Evolutionary conservation across 2,113 vertebrate genomes (phyloP), one percentile per base, ranked within the genome.

Genomic region (Pleuronectes platessa): DNA sequence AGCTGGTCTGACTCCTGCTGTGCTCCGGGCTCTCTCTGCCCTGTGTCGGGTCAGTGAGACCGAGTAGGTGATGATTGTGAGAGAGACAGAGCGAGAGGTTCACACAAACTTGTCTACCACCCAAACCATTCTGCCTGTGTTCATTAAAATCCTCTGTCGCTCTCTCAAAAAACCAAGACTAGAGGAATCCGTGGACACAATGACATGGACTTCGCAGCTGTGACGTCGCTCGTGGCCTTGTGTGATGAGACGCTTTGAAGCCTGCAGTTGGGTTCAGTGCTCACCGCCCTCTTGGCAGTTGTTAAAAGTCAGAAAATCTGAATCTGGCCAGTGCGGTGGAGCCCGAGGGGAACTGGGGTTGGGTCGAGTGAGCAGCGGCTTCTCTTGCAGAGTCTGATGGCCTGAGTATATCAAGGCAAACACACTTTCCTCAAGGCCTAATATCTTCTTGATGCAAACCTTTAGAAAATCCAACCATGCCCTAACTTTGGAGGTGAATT

Each of bases 31-130:
- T 81, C 58, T 61, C 42, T 68, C 76, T 74, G 76, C 69, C 78
- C 74, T 75, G 54, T 60, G 66, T 72, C 61, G 63, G 84, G 80
- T 86, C 86, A 87, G 82, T 83, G 82, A 87, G 70, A 86, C 7
- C 4, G 80, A 87, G 79, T 58, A 59, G 77, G 76, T 11, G n/a
- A 76, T 87, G 70, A 88, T 88, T 83, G 76, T 84, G 23, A 80
- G 51, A 73, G 49, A 78, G 26, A 42, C 12, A 13, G 40, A 3
- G 11, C 40, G 2, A 76, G 12, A 73, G 42, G 77, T 47, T 54
- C 15, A 67, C 67, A 64, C 63, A 81, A 26, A 62, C 61, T 53
- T 71, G 9, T 77, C 27, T 49, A 49, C 45, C 49, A 62, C 31
- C 60, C 47, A 26, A 56, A 70, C 47, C 27, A 68, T 24, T 9